Evolutionary conservation across 2,888 invertebrate genomes (phyloP), one percentile per base, ranked within the genome.

Genomic region (Poecilobothrus nobilitatus): DNA sequence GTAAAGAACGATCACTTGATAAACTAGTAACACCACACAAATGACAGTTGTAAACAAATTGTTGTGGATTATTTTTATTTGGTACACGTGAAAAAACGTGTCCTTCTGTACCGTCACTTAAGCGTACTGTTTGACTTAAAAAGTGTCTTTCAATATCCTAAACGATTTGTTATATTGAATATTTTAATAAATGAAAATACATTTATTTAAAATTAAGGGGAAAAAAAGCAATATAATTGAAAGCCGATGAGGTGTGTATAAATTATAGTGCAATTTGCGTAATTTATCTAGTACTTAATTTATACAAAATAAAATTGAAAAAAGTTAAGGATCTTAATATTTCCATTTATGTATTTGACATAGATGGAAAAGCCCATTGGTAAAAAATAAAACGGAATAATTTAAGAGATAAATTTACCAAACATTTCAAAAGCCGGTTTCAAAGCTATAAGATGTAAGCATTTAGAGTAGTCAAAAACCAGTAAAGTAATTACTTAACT

Each of bases 31-130:
- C 84, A 2, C 83, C 84, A 74, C 86, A 86, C 6, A 85, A 84
- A 74, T 81, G 84, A 77, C 86, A 86, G 71, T 84, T 74, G 74
- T 84, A 84, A 66, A 82, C 80, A 82, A 83, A 84, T 70, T 82
- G 81, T 71, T 84, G 82, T 12, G 82, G 78, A 9, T 81, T 75
- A 72, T 84, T 84, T 7, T 84, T 80, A 27, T 53, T 53, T 4
- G 79, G 80, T 65, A 80, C 81, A 53, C 84, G 76, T 73, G 84
- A 83, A 77, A 85, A 84, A 81, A 86, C 84, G 69, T 79, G 75
- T 53, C 83, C 80, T 44, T 75, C 72, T 66, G 73, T 77, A 34
- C 83, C 85, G 83, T 85, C 82, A 7, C 84, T 84, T 12, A 83
- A 75, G 68, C 78, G 69, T 27, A 74, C 73, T 5, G 71, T 74